A percentile compares a stretch with the other conserved stretches of the same genome.
Evolutionary conservation across 2,113 vertebrate genomes (phyloP).

Genomic region (Sturnus vulgaris): DNA sequence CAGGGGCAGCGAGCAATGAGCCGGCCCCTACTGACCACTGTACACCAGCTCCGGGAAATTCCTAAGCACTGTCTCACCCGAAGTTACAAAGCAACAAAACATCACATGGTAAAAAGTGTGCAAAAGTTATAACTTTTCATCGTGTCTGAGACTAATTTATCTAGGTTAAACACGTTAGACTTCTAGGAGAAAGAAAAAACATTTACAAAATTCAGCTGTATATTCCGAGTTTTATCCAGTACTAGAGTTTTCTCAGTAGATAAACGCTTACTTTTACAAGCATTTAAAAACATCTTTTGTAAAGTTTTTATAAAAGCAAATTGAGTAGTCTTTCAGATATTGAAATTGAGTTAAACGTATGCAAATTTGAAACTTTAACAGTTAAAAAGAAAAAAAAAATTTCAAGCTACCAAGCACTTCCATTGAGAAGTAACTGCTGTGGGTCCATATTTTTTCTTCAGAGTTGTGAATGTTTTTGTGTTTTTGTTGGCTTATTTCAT

Average conservation of each 20-base stretch:
- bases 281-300: slow-evolving; percentile 76
- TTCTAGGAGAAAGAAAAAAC: slow-evolving; percentile 4
- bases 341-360: slow-evolving; percentile 14
- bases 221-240: slow-evolving; percentile 67
- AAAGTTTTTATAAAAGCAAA: slow-evolving; percentile 75
- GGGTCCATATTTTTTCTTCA: not conserved
- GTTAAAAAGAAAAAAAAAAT: slow-evolving; percentile 10
- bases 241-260: slow-evolving; percentile 71
- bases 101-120: slow-evolving; percentile 52
- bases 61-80: slow-evolving; percentile 34
- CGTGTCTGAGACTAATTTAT: not conserved
- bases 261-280: slow-evolving; percentile 70
- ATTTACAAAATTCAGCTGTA: slow-evolving; percentile 45
- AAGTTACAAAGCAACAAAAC: slow-evolving; percentile 34
- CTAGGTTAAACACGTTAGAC: slow-evolving; percentile 19
- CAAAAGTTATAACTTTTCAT: not conserved
- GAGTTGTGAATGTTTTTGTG: not conserved
- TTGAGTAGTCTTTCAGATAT: slow-evolving; percentile 56
- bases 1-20: slow-evolving; percentile 79
- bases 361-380: slow-evolving; percentile 6
- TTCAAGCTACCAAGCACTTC: slow-evolving; percentile 14
- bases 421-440: slow-evolving; percentile 11
- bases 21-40: not conserved
- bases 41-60: slow-evolving; percentile 42
- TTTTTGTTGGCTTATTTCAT: not conserved